Evolutionary conservation across 2,113 vertebrate genomes (phyloP).

Genomic region (Tylochromis polylepis): DNA sequence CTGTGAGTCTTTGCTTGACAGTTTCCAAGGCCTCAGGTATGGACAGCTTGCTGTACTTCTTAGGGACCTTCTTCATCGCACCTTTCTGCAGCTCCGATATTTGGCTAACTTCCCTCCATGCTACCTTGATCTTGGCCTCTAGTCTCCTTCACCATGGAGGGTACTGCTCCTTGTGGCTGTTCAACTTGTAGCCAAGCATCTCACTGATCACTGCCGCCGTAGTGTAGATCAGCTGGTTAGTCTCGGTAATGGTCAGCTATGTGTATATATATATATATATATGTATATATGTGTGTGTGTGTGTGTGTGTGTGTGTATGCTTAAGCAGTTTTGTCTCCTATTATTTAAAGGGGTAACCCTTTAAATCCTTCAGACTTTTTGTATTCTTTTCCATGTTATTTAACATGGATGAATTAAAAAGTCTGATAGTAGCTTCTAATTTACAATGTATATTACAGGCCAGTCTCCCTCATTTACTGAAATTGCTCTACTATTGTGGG

Average conservation of each 20-base stretch:
- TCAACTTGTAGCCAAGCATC: neutral
- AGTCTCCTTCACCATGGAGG: neutral
- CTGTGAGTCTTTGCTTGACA: neutral
- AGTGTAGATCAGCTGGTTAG: neutral
- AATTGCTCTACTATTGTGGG: neutral
- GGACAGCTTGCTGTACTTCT: neutral
- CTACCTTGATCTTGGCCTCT: neutral
- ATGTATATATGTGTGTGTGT: too few species aligned
- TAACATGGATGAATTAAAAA: neutral
- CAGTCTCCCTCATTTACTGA: neutral
- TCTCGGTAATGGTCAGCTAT: neutral
- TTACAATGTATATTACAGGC: neutral
- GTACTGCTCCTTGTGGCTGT: neutral
- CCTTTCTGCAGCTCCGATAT: neutral
- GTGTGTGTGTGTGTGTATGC: too few species aligned
- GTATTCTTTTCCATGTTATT: neutral
- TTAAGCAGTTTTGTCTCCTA: neutral
- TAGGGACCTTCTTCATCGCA: neutral
- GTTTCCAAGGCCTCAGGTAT: neutral
- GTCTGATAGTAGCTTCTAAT: neutral
- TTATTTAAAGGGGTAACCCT: neutral
- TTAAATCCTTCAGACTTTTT: neutral
- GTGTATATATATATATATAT: too few species aligned
- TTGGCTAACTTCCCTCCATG: neutral
- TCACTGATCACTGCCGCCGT: neutral